These are phyloP conservation scores for Odontothrips loti DNA, from an alignment of 2,888 invertebrate species.

Conservation along the genomic window DNA sequence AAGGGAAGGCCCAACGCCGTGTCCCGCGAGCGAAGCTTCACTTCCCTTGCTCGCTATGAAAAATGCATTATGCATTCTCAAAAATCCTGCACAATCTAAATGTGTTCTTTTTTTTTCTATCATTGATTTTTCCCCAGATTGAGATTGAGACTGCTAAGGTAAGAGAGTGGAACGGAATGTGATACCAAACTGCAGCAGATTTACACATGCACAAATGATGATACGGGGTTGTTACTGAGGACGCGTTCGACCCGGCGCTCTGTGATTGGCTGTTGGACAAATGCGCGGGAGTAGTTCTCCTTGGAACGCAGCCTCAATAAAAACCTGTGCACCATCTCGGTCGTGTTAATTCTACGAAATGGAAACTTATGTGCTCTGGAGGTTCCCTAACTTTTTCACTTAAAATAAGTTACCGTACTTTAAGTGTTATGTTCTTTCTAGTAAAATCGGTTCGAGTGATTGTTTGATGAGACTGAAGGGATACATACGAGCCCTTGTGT, in stretches of 20 bases:
- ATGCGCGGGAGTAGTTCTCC: background rate
- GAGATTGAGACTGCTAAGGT: constrained; percentile 24
- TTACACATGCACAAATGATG: background rate
- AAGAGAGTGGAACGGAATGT: constrained; percentile 22
- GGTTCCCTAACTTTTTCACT: constrained; percentile 29
- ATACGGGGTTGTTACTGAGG: background rate
- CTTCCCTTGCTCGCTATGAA: too few species aligned
- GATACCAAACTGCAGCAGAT: background rate
- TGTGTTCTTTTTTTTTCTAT: background rate
- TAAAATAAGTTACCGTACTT: constrained; percentile 32
- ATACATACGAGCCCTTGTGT: constrained; percentile 25
- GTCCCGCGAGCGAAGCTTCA: too few species aligned
- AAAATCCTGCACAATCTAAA: too few species aligned
- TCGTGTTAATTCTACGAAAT: too few species aligned
- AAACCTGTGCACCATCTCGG: background rate
- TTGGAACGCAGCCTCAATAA: background rate
- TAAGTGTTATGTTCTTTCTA: constrained; percentile 28
- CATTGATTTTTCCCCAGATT: background rate
- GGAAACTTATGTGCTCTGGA: background rate
- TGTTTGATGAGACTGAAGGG: constrained; percentile 26
- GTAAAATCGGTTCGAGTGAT: constrained; percentile 27
- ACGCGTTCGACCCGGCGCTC: background rate
- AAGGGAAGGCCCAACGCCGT: too few species aligned
- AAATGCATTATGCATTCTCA: too few species aligned
- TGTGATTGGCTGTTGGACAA: background rate